Evolutionary conservation across 2,888 invertebrate species (phyloP), one percentile per base, ranked within the genome.

Genomic region (Isoperla grammatica): DNA sequence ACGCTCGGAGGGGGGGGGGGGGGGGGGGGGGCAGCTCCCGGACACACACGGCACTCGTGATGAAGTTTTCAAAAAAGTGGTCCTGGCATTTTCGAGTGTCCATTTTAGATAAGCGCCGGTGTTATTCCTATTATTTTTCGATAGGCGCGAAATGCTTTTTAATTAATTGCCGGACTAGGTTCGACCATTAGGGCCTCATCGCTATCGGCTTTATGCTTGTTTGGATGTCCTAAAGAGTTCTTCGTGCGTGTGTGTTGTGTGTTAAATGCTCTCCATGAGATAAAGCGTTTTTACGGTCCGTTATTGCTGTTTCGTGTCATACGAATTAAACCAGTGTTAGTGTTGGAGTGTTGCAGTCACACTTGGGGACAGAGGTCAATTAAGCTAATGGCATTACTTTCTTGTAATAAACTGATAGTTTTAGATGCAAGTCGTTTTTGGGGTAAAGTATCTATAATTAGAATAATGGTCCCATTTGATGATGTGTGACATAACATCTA

Each of bases 71-170:
- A 22, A 59, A 53, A 59, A 59, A 59, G 59, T 43, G 54, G 59
- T 37, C 55, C 35, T 59, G 59, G 55, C 59, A 54, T 54, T 45
- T 59, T 55, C 20, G 45, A 59, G 45, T 60, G 60, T 29, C 60
- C 60, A 56, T 55, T 60, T 56, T n/a, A 60, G 56, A 60, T 60
- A 56, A 48, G 55, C 49, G 35, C 9, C 20, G 1, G 53, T 39
- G 22, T 60, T 22, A 20, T 20, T 55, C 53, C 50, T 45, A 59
- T 54, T 54, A 55, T 56, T 45, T 37, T 48, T 60, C 40, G 55
- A 60, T 60, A 46, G 55, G 22, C 48, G 46, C 40, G 56, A 53
- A 53, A 53, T 37, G 37, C 53, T 53, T 39, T 53, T 37, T 39
- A 53, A 39, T 53, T 53, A 53, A 53, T 53, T 53, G 53, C 17